A percentile compares a stretch with the other conserved stretches of the same genome.
phyloP scores from a whole-genome alignment of 2,797 vertebrate genomes.

The Pantherophis alleghaniensis region DNA sequence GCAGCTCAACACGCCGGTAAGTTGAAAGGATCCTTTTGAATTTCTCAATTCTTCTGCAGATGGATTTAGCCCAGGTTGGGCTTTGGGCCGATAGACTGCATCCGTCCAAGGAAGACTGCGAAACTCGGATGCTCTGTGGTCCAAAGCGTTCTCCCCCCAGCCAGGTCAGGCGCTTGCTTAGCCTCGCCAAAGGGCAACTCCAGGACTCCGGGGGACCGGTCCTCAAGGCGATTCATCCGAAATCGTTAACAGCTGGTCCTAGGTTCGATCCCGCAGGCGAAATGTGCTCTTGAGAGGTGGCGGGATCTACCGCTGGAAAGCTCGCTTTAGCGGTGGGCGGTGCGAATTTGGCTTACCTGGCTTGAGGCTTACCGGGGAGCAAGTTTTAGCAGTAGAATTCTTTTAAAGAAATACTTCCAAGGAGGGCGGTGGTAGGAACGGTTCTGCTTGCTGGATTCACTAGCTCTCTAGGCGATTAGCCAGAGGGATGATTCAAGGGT shows the following conservation, averaged over 20 bases:
- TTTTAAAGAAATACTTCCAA: background rate
- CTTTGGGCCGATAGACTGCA: background rate
- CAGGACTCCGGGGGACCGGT: background rate
- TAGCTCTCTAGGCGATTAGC: no score
- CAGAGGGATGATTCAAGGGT: background rate
- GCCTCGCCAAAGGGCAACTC: background rate
- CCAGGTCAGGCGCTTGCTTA: background rate
- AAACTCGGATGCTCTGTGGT: background rate
- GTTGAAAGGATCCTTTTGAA: background rate
- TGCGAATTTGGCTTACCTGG: background rate
- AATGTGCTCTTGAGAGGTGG: no score
- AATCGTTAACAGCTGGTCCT: background rate
- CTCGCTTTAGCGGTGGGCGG: background rate
- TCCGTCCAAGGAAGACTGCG: background rate
- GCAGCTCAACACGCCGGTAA: slow-evolving; percentile 72
- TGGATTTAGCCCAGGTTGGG: background rate
- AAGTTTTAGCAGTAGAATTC: background rate
- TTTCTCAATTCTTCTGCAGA: background rate
- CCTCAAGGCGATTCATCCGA: background rate
- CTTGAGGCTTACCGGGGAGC: background rate
- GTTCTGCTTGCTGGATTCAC: no score
- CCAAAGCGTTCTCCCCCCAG: background rate
- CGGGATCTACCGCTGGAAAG: background rate
- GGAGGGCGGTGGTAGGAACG: background rate
- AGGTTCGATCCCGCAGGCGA: background rate